Evolutionary conservation across 2,797 vertebrate species (phyloP).

Genomic region (Cuniculus paca): DNA sequence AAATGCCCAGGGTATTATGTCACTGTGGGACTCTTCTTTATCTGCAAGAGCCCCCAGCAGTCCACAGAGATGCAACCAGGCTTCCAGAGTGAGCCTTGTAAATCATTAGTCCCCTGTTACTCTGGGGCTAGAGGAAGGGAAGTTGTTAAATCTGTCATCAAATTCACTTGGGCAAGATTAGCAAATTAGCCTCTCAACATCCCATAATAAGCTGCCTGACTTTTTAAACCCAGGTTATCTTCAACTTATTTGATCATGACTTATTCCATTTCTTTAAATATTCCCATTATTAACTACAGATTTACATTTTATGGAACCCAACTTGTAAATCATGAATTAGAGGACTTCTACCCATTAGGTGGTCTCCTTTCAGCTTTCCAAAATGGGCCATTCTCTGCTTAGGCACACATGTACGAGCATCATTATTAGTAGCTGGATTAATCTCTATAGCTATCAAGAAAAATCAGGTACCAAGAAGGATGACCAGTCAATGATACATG

Average conservation of each 20-base stretch:
- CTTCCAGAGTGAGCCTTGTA: background rate
- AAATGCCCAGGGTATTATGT: background rate
- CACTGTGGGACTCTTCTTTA: background rate
- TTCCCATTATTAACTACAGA: background rate
- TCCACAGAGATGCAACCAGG: background rate
- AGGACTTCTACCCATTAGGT: background rate
- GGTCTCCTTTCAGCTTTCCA: background rate
- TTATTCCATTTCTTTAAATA: background rate
- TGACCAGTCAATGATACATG: background rate
- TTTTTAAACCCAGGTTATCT: background rate
- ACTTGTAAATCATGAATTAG: background rate
- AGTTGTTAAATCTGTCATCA: background rate
- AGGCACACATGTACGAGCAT: background rate
- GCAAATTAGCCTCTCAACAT: background rate
- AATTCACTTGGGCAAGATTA: background rate
- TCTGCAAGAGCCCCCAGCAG: background rate
- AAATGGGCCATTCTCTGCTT: background rate
- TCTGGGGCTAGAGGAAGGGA: background rate
- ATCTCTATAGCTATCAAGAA: background rate
- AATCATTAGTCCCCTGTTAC: background rate
- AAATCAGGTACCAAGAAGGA: background rate
- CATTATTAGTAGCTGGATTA: background rate
- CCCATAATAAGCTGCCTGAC: background rate
- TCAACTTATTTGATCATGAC: background rate
- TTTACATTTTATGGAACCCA: background rate